Base-by-base conservation (phyloP, 2,797 vertebrate species). In the Hemibagrus guttatus region DNA sequence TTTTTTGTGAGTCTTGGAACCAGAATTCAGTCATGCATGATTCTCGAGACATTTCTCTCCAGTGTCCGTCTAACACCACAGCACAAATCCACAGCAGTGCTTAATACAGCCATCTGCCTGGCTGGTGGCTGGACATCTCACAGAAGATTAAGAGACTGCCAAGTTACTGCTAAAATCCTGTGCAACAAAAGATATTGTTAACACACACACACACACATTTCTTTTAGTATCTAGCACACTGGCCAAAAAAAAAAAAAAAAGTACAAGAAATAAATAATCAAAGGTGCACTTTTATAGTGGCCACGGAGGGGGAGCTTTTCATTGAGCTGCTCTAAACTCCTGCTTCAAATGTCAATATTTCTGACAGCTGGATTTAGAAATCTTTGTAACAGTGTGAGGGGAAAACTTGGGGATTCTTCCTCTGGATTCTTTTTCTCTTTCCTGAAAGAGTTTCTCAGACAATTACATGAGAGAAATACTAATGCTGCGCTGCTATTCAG, bases 341-440 rank as follows among this genome's bases (percentile, higher is more conserved):
- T 85, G 87, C 79, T 31, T 66, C 31, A 81, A 79, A 39, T 49
- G 66, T 90, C 81, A 31, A 88, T 85, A 88, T 54, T 85, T 83
- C 58, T 63, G 61, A 87, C 84, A 86, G 61, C 42, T 59, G 85
- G 68, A 71, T 71, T 87, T 66, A 81, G 61, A 54, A 69, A 88
- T 87, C 71, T 71, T 72, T 86, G 39, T 21, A 80, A 42, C 71
- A 79, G 31, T 66, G 71, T 81, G 46, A 85, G 31, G 69, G 66
- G 84, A 85, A 75, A 88, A 87, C 88, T 31, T 54, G 28, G 19
- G 54, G n/a, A 82, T 66, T 14, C 31, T 21, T 82, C n/a, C 31
- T 86, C 82, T 83, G 76, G 31, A 81, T 75, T 59, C 23, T 75
- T 19, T 76, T 46, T 42, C 58, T 85, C 23, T 69, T 66, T 6